Evolutionary conservation across 2,113 vertebrate species (phyloP).

Genomic region (Peromyscus californicus): DNA sequence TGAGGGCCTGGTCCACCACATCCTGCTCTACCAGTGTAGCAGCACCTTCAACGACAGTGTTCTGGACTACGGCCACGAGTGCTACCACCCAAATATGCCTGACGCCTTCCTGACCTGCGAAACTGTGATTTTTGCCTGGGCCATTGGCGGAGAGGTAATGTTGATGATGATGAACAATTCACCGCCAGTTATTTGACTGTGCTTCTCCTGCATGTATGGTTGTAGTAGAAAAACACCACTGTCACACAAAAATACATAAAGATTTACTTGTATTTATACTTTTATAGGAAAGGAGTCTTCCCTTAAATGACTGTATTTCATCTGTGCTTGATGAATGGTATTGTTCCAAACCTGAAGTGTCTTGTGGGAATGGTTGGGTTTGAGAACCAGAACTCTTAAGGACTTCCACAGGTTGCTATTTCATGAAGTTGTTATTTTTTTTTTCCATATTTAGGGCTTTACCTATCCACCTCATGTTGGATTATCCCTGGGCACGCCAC

Average conservation of each 20-base stretch:
- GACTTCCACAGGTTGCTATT: background rate
- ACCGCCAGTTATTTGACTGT: background rate
- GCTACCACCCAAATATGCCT: slow-evolving; percentile 95
- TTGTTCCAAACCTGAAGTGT: background rate
- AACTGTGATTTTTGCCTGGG: slow-evolving; percentile 94
- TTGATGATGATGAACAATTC: background rate
- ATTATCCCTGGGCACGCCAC: slow-evolving; percentile 90
- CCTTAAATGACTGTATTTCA: background rate
- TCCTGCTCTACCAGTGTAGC: slow-evolving; percentile 93
- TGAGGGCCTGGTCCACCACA: slow-evolving; percentile 92
- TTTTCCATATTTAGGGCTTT: slow-evolving; percentile 88
- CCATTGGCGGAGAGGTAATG: slow-evolving; percentile 94
- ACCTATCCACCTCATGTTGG: slow-evolving; percentile 92
- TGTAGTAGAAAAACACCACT: background rate
- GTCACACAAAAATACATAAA: background rate
- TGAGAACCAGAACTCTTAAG: background rate
- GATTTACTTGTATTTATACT: background rate
- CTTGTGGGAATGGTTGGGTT: background rate
- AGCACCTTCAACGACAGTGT: slow-evolving; percentile 89
- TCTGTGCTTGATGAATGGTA: background rate
- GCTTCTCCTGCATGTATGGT: rapidly evolving
- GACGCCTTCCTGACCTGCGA: slow-evolving; percentile 93
- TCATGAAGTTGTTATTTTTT: slow-evolving; percentile 47
- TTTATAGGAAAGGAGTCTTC: background rate
- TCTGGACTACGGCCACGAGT: slow-evolving; percentile 90